Evolutionary conservation across 2,113 vertebrate species (phyloP).

Genomic region (Chrysochloris asiatica): DNA sequence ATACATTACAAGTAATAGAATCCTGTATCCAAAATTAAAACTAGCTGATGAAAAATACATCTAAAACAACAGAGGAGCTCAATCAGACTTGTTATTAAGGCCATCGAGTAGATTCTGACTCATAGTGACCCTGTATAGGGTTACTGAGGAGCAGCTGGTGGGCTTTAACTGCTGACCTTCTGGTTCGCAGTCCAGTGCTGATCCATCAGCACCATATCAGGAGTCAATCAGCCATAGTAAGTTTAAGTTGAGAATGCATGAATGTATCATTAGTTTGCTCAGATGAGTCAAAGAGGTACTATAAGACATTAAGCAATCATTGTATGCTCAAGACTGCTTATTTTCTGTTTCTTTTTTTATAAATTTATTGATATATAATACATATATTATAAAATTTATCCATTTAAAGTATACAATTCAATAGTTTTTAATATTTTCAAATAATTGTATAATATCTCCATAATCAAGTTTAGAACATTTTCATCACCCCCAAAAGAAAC

Average conservation of each 20-base stretch:
- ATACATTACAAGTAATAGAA: neutral
- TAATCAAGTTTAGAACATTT: neutral
- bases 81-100: no score
- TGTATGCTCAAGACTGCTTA: rapidly evolving
- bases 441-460: neutral
- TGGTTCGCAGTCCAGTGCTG: no score
- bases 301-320: rapidly evolving
- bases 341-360: neutral
- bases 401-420: neutral
- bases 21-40: neutral
- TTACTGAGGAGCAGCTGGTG: no score
- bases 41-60: neutral
- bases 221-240: rapidly evolving
- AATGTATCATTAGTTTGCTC: rapidly evolving
- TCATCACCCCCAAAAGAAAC: neutral
- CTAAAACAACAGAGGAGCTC: neutral
- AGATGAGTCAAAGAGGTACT: neutral
- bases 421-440: neutral
- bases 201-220: no score
- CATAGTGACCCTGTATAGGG: no score
- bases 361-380: neutral
- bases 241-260: rapidly evolving
- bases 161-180: no score
- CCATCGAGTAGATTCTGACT: no score
- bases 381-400: neutral